A percentile compares a stretch with the other conserved stretches of the same genome.
Evolutionary conservation across 2,113 vertebrate genomes (phyloP).

Genomic region (Microcebus murinus): DNA sequence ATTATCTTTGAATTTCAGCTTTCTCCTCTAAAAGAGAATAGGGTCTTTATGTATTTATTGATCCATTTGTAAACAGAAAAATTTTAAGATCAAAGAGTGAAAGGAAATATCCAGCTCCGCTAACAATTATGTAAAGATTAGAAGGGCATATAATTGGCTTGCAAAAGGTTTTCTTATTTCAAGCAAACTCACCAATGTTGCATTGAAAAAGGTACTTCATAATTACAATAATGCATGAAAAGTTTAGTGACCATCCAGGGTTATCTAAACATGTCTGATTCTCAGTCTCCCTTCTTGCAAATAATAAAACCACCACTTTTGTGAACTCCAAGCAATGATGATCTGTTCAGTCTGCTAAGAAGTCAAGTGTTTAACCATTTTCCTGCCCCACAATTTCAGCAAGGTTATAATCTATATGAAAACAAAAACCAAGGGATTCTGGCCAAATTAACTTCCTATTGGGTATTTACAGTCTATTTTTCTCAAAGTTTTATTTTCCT

Average conservation of each 20-base stretch:
- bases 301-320: background rate
- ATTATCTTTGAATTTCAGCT: conserved; percentile 41
- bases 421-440: background rate
- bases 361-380: conserved; percentile 37
- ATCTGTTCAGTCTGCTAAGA: background rate
- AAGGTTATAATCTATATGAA: background rate
- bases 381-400: background rate
- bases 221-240: background rate
- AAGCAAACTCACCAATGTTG: background rate
- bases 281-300: background rate
- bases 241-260: background rate
- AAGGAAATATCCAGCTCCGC: background rate
- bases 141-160: background rate
- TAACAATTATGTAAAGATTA: conserved; percentile 54
- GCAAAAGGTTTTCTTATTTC: conserved; percentile 34
- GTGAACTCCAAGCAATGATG: background rate
- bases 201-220: conserved; percentile 5
- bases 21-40: conserved; percentile 51
- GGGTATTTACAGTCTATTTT: conserved; percentile 36
- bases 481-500: conserved; percentile 47
- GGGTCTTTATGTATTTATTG: background rate
- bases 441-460: conserved; percentile 33
- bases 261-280: background rate
- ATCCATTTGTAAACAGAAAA: conserved; percentile 40
- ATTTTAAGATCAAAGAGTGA: background rate